Conservation (phyloP, 1,140 invertebrate species). For the Argopecten irradians region DNA sequence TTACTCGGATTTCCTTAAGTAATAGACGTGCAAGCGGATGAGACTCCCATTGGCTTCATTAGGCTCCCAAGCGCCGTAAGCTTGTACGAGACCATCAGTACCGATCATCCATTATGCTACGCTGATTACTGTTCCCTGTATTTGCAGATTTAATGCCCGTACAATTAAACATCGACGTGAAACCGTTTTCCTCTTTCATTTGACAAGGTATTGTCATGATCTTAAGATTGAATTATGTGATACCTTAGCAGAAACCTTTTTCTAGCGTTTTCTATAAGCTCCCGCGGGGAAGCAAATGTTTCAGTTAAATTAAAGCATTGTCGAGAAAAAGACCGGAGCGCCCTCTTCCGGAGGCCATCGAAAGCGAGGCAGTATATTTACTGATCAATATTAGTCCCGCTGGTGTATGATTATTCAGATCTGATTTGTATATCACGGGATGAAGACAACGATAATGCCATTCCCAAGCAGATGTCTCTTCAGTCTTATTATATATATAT, state of each 20-base stretch:
- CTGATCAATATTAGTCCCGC: constrained; percentile 20
- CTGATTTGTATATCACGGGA: neutral
- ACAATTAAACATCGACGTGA: constrained; percentile 47
- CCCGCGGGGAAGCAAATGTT: constrained; percentile 42
- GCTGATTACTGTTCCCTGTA: constrained; percentile 43
- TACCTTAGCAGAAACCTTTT: constrained; percentile 43
- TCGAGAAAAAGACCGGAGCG: constrained; percentile 20
- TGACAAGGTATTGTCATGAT: constrained; percentile 50
- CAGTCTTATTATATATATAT: neutral
- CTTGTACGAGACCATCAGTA: constrained; percentile 39
- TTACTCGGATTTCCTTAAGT: constrained; percentile 33
- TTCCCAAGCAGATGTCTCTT: neutral
- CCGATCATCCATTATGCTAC: constrained; percentile 44
- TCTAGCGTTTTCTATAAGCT: constrained; percentile 47
- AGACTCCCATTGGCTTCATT: constrained; percentile 46
- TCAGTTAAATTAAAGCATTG: constrained; percentile 23
- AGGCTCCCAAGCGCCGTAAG: constrained; percentile 30
- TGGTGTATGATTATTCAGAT: neutral
- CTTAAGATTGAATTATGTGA: constrained; percentile 52
- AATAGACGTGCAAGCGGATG: constrained; percentile 27
- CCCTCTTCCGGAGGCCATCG: constrained; percentile 11
- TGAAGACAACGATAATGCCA: neutral
- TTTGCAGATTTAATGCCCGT: constrained; percentile 49
- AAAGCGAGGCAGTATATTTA: constrained; percentile 22
- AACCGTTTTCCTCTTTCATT: constrained; percentile 43